A percentile compares a stretch with the other conserved stretches of the same genome.
Conservation (phyloP, 2,888 invertebrate species). For the Phortica okadai region DNA sequence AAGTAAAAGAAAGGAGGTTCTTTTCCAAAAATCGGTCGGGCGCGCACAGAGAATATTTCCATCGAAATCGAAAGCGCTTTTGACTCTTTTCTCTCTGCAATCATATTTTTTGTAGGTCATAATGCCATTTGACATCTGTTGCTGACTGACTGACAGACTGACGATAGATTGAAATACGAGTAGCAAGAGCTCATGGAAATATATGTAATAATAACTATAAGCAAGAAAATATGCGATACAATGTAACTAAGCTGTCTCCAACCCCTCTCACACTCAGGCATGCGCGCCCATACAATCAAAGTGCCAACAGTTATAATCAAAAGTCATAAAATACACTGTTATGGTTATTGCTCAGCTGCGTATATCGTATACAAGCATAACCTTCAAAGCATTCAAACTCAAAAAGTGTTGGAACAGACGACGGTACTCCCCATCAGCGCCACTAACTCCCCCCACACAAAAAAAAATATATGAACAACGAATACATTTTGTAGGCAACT, state of each 20-base stretch:
- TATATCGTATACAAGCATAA: neutral
- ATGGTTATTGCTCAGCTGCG: constrained; percentile 30
- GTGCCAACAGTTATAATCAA: constrained; percentile 29
- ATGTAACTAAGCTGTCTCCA: neutral
- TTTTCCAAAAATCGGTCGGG: neutral
- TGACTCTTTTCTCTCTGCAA: neutral
- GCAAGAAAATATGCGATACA: neutral
- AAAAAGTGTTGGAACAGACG: neutral
- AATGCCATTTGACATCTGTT: constrained; percentile 39
- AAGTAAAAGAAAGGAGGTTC: neutral
- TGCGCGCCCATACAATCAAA: neutral
- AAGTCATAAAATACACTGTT: constrained; percentile 26
- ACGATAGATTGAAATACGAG: constrained; percentile 11
- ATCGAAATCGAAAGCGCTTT: constrained; percentile 17
- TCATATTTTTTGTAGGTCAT: constrained; percentile 37
- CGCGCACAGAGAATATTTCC: neutral
- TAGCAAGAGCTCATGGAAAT: neutral
- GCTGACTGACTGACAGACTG: constrained; percentile 17
- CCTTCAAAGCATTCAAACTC: constrained; percentile 9
- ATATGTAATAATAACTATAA: neutral
- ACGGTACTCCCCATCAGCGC: too few species aligned
- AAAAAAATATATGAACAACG: too few species aligned
- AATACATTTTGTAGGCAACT: constrained; percentile 1
- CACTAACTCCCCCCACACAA: too few species aligned
- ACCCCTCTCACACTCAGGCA: neutral